Base-by-base conservation (phyloP, 2,113 vertebrate genomes). In the Pangasianodon hypophthalmus region DNA sequence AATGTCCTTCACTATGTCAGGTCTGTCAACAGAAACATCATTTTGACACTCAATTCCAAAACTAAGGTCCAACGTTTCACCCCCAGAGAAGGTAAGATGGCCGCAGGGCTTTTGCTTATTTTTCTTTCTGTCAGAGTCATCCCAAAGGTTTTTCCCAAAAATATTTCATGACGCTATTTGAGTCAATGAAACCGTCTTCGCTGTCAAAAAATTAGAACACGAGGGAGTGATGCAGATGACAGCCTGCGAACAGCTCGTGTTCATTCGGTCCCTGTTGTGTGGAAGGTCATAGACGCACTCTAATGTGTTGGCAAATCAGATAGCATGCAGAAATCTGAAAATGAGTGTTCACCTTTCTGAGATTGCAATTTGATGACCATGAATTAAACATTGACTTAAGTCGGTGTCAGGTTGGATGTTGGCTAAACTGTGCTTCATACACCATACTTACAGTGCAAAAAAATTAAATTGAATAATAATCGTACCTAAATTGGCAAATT, bases 11-110 rank as follows among this genome's bases (percentile, higher is more conserved):
- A 58, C 52, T 18, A 19, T 58, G 80, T 58, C 80, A 83, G 52
- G n/a, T 83, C 52, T 83, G 80, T 83, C 80, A 83, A 83, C 80
- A 83, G n/a, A 37, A 56, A 56, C 80, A 83, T 83, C 80, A 83
- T 26, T 83, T 32, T 56, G 32, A 83, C 80, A 37, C 52, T 83
- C 80, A 37, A 4, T 83, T 83, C n/a, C 80, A 24, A 83, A 83
- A 58, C 52, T 11, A 41, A 8, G 29, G 19, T 79, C 75, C 75
- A 16, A 79, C 26, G 77, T n/a, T 52, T 80, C 77, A 29, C 52
- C 52, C 52, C 24, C 52, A 21, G 52, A 83, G n/a, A 56, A 83
- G 52, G n/a, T 58, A 83, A 83, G n/a, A 86, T 13, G 19, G 32
- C 48, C 19, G 29, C 48, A 24, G 46, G 80, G 50, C 6, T 37